These are phyloP conservation scores for Ispidina lecontei DNA, from an alignment of 2,797 vertebrate genomes.

Conservation along the genomic window DNA sequence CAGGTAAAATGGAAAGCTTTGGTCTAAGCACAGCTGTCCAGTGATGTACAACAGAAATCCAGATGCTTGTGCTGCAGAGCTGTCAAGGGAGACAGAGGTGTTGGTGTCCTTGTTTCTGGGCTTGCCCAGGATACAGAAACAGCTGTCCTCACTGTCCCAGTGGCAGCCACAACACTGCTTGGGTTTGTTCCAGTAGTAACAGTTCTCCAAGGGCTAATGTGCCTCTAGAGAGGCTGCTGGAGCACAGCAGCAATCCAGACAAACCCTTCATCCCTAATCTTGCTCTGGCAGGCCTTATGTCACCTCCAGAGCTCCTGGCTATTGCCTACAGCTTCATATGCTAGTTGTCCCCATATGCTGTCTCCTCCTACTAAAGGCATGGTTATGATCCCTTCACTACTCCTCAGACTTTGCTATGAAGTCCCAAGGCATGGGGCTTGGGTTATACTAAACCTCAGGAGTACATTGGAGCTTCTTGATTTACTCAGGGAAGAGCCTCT, in stretches of 20 bases:
- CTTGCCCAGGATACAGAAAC: background rate
- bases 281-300: background rate
- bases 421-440: background rate
- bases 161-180: background rate
- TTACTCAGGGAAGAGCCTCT: background rate
- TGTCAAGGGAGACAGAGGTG: background rate
- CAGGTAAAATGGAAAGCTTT: background rate
- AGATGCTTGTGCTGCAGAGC: background rate
- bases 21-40: background rate
- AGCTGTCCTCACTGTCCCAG: background rate
- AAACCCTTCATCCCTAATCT: background rate
- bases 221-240: background rate
- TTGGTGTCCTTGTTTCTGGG: background rate
- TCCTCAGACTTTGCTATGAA: background rate
- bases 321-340: background rate
- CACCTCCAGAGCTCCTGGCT: background rate
- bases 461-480: background rate
- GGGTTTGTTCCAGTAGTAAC: background rate
- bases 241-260: background rate
- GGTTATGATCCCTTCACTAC: background rate
- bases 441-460: background rate
- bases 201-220: background rate
- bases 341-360: background rate
- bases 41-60: background rate
- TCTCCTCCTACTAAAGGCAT: background rate